A percentile compares a stretch with the other conserved stretches of the same genome.
phyloP scores from a whole-genome alignment of 2,113 vertebrate genomes.

The Datnioides undecimradiatus region DNA sequence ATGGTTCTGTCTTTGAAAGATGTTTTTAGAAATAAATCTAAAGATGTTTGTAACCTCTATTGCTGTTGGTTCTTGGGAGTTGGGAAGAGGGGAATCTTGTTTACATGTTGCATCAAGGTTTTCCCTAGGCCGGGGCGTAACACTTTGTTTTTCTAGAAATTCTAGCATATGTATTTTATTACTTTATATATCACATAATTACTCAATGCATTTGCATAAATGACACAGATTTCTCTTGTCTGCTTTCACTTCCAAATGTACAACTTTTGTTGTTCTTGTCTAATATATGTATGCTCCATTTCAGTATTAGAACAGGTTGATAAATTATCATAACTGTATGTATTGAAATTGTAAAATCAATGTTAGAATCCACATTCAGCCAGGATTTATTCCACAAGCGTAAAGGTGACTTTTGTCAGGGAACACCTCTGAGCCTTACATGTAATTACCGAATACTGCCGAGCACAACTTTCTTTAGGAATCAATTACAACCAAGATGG shows the following conservation, averaged over 20 bases:
- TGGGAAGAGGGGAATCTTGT: too few relatives aligned
- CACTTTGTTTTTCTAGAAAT: not conserved
- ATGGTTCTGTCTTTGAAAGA: too few relatives aligned
- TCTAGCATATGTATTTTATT: not conserved
- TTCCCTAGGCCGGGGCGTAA: too few relatives aligned
- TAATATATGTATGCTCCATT: not conserved
- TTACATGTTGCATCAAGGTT: too few relatives aligned
- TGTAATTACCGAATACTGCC: conserved; percentile 17
- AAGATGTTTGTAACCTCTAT: too few relatives aligned
- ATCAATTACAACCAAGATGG: conserved; percentile 8
- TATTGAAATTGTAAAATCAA: not conserved
- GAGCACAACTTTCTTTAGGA: conserved; percentile 7
- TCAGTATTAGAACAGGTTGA: not conserved
- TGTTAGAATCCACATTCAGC: not conserved
- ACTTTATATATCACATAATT: not conserved
- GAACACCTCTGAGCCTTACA: conserved; percentile 5
- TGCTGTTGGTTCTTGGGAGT: too few relatives aligned
- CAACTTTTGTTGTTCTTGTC: not conserved
- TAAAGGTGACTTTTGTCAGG: conserved; percentile 1
- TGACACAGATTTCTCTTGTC: not conserved
- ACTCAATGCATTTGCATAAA: not conserved
- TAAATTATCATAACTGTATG: not conserved
- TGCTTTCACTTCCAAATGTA: not conserved
- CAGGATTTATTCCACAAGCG: not conserved
- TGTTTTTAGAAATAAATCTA: too few relatives aligned